Conservation (phyloP, 64 coral and sea anemone species). For the Stylophora pistillata region DNA sequence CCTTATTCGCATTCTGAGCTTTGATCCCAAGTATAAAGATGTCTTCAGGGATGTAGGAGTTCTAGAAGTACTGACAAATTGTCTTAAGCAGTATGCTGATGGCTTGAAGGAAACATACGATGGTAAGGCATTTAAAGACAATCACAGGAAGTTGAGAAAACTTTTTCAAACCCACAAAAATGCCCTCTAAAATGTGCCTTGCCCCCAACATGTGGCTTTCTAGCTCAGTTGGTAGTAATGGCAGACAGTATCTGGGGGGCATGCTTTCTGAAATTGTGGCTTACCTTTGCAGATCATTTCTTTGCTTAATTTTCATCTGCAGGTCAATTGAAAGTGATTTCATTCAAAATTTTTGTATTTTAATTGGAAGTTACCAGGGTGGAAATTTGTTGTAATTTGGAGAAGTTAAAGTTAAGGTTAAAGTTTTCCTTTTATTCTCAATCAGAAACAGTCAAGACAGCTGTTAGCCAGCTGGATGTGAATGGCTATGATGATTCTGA, state of each 20-base stretch:
- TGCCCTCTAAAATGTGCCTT: too few relatives aligned
- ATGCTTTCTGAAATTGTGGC: too few relatives aligned
- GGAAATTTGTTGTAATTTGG: not conserved
- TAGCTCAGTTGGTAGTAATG: too few relatives aligned
- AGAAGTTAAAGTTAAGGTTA: not conserved
- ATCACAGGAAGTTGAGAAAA: too few relatives aligned
- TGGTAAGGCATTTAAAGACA: not conserved
- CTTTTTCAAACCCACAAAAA: too few relatives aligned
- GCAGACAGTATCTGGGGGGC: too few relatives aligned
- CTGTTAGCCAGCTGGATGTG: not conserved
- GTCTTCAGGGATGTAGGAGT: conserved; percentile 94
- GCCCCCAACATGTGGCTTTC: too few relatives aligned
- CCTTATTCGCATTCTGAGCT: conserved; percentile 88
- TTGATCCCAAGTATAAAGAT: conserved; percentile 88
- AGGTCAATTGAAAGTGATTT: too few relatives aligned
- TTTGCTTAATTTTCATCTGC: too few relatives aligned
- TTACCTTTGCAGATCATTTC: too few relatives aligned
- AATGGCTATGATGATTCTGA: conserved; percentile 19
- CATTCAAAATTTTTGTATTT: too few relatives aligned
- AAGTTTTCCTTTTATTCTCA: not conserved
- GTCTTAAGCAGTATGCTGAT: conserved; percentile 76
- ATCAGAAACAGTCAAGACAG: conserved; percentile 17
- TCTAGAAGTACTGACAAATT: conserved; percentile 88
- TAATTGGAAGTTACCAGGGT: too few relatives aligned
- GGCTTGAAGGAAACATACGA: conserved; percentile 64